phyloP scores from a whole-genome alignment of 2,113 vertebrate genomes.

The Chloebia gouldiae region DNA sequence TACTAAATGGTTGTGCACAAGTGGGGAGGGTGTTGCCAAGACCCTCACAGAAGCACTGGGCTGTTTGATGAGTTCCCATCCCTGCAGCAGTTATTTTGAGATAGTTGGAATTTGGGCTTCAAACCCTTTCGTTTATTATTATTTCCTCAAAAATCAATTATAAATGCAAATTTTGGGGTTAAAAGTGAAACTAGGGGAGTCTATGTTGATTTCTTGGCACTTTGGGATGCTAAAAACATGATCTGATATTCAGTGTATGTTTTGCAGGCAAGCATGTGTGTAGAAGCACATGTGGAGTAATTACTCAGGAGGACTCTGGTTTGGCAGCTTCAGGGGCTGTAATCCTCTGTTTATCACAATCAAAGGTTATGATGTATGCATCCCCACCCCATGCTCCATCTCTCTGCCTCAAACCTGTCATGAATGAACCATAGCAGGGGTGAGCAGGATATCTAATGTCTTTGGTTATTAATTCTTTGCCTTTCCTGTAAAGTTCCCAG shows the following conservation, averaged over 20 bases:
- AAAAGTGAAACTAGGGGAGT: not conserved
- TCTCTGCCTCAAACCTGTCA: not conserved
- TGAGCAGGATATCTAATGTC: not conserved
- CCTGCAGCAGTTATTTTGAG: not conserved
- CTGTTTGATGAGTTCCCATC: not conserved
- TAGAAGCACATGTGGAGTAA: not conserved
- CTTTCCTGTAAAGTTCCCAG: not conserved
- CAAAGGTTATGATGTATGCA: not conserved
- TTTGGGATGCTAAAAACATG: not conserved
- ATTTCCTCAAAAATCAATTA: not conserved
- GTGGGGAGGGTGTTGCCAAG: not conserved
- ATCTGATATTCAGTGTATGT: not conserved
- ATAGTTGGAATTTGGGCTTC: not conserved
- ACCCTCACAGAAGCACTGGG: not conserved
- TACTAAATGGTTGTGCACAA: not conserved
- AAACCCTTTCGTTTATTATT: not conserved
- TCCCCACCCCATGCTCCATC: not conserved
- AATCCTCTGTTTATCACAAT: not conserved
- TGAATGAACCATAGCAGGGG: not conserved
- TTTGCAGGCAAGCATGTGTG: not conserved
- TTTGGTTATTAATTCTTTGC: not conserved
- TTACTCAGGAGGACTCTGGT: not conserved
- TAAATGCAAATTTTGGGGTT: not conserved
- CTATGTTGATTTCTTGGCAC: not conserved
- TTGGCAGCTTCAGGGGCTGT: not conserved